These are phyloP conservation scores for Drymonia ruficornis DNA, from an alignment of 2,888 invertebrate genomes.

Conservation along the genomic window DNA sequence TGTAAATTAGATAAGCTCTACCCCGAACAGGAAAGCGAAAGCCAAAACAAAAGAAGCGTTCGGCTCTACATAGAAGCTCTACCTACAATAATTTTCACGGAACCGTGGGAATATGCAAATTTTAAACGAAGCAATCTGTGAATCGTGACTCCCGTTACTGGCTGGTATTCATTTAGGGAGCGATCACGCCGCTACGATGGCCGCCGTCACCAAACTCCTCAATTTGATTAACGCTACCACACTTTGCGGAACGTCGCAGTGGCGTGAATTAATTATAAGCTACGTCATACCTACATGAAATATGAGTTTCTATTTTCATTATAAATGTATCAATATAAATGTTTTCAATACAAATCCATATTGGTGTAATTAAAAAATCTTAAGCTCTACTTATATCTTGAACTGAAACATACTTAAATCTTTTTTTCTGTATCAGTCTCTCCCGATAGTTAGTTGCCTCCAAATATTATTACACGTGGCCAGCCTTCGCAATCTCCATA, in stretches of 20 bases:
- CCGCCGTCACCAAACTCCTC: slow-evolving; percentile 32
- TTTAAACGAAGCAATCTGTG: slow-evolving; percentile 7
- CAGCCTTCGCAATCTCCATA: not conserved
- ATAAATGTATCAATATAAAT: no score
- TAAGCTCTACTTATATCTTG: no score
- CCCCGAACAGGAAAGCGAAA: not conserved
- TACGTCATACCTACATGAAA: not conserved
- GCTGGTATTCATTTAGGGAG: slow-evolving; percentile 40
- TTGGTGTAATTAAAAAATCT: not conserved
- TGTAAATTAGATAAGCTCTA: no score
- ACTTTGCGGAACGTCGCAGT: slow-evolving; percentile 35
- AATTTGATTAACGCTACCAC: slow-evolving; percentile 48
- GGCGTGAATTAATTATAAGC: slow-evolving; percentile 26
- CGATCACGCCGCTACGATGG: slow-evolving; percentile 38
- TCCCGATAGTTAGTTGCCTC: not conserved
- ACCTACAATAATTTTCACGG: slow-evolving; percentile 3
- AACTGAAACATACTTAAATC: no score
- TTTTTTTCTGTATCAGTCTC: no score
- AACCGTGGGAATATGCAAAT: slow-evolving; percentile 26
- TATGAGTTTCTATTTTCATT: no score
- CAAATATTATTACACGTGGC: not conserved
- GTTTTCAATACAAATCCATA: no score
- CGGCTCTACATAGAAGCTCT: not conserved
- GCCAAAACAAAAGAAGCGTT: not conserved
- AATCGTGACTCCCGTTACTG: slow-evolving; percentile 46